phyloP scores from a whole-genome alignment of 1,140 invertebrate genomes.

The Leptinotarsa lineolata region DNA sequence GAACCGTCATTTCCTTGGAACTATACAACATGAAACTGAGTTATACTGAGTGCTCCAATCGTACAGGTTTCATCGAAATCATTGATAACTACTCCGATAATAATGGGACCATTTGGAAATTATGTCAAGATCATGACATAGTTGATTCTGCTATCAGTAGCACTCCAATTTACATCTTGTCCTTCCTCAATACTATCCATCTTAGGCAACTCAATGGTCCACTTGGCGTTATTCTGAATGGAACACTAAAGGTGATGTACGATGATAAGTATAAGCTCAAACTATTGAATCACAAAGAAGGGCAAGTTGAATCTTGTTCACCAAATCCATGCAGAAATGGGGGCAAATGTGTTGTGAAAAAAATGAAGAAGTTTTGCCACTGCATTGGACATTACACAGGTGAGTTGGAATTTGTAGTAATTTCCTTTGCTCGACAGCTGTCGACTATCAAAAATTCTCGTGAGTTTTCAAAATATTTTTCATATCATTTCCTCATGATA shows the following conservation, averaged over 20 bases:
- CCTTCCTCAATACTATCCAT: constrained; percentile 65
- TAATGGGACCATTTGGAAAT: constrained; percentile 68
- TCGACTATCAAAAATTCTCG: too few species aligned
- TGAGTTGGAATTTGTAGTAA: constrained; percentile 38
- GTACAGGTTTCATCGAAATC: constrained; percentile 61
- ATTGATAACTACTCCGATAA: constrained; percentile 68
- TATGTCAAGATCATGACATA: constrained; percentile 60
- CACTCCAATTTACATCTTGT: constrained; percentile 63
- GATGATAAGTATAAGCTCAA: constrained; percentile 66
- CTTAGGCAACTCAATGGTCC: constrained; percentile 59
- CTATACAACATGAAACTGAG: constrained; percentile 57
- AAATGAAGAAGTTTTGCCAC: constrained; percentile 63
- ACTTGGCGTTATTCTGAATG: constrained; percentile 61
- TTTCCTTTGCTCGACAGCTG: too few species aligned
- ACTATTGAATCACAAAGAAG: constrained; percentile 60
- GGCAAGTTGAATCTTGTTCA: constrained; percentile 66
- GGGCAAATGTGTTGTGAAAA: constrained; percentile 64
- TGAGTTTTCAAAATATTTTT: too few species aligned
- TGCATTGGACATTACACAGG: constrained; percentile 68
- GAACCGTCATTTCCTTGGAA: constrained; percentile 62
- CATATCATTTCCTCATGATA: too few species aligned
- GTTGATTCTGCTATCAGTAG: constrained; percentile 50
- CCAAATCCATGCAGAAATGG: constrained; percentile 72
- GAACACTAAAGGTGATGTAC: constrained; percentile 54
- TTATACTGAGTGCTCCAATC: constrained; percentile 54